Percentiles rank a stretch among this genome's conserved stretches.
These are phyloP conservation scores for Anadara kagoshimensis DNA, from an alignment of 1,140 invertebrate species.

Conservation along the genomic window DNA sequence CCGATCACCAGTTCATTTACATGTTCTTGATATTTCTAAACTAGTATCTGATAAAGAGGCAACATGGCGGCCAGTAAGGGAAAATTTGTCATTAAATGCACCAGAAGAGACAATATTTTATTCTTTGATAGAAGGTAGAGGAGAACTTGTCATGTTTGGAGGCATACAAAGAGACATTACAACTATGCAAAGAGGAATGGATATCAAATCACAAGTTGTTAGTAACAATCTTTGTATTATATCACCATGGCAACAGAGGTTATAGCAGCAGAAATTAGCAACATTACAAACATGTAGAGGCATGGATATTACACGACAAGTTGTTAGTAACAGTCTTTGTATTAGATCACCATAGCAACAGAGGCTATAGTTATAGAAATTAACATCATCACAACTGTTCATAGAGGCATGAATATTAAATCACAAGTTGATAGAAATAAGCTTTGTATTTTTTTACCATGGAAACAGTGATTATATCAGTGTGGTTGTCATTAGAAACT, in stretches of 20 bases:
- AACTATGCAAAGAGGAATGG: constrained; percentile 59
- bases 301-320: too few relatives aligned
- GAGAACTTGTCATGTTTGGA: constrained; percentile 95
- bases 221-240: constrained; percentile 57
- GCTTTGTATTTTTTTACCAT: too few relatives aligned
- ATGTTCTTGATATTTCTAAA: constrained; percentile 89
- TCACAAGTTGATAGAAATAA: too few relatives aligned
- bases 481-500: too few relatives aligned
- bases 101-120: constrained; percentile 94
- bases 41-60: constrained; percentile 78
- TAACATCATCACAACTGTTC: too few relatives aligned
- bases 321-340: too few relatives aligned
- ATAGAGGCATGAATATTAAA: too few relatives aligned
- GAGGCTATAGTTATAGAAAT: too few relatives aligned
- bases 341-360: too few relatives aligned
- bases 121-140: constrained; percentile 89
- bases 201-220: constrained; percentile 54
- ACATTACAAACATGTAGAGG: too few relatives aligned
- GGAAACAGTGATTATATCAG: too few relatives aligned
- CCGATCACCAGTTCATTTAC: constrained; percentile 81
- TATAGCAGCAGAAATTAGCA: too few relatives aligned
- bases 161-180: constrained; percentile 79
- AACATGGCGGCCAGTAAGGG: constrained; percentile 83
- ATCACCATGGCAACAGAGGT: constrained; percentile 19
- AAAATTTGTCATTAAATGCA: constrained; percentile 68